Base-by-base conservation (phyloP, 1,140 invertebrate genomes). In the Drosophila biarmipes region DNA sequence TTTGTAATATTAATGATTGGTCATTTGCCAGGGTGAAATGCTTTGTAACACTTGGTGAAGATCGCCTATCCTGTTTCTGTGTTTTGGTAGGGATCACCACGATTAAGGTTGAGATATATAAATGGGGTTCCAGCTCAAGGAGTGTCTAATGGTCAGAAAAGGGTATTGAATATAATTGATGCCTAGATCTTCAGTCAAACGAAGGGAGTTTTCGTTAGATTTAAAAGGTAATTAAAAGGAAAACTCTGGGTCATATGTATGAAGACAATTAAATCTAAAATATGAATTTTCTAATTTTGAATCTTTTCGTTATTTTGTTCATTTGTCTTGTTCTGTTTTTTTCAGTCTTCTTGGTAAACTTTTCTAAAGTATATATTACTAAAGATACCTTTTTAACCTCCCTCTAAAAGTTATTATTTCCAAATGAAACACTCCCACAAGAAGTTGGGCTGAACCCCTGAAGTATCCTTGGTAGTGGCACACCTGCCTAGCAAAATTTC, bases 1-100 rank as follows among this genome's bases (percentile, higher is more conserved):
- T 73, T 55, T 15, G 12, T 74, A 17, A 75, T 78, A 86, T 87
- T 78, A 87, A 87, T 87, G 82, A 87, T 89, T 48, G 82, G 82
- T 87, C 82, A 87, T 87, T 82, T 87, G 49, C 59, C 56, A 56
- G 19, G 17, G 19, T 67, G 29, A 67, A 75, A 66, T 75, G 72
- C 14, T 67, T 45, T 14, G 29, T 55, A 55, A 58, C 52, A 75
- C 59, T 51, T 42, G 34, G 35, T 49, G 31, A 27, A 58, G 52
- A 78, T 74, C 58, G n/a, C 7, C 11, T 46, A 7, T 24, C 6
- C 14, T 14, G 29, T 54, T 38, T 49, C 35, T 49, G 10, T 72
- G 31, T 48, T 57, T 57, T 53, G 67, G 73, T 80, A 55, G 73
- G 51, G 63, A 80, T 77, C 71, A 53, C 57, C 40, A 35, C 4